Evolutionary conservation across 64 coral and sea anemone genomes (phyloP).

Genomic region (Trachythela sp.): DNA sequence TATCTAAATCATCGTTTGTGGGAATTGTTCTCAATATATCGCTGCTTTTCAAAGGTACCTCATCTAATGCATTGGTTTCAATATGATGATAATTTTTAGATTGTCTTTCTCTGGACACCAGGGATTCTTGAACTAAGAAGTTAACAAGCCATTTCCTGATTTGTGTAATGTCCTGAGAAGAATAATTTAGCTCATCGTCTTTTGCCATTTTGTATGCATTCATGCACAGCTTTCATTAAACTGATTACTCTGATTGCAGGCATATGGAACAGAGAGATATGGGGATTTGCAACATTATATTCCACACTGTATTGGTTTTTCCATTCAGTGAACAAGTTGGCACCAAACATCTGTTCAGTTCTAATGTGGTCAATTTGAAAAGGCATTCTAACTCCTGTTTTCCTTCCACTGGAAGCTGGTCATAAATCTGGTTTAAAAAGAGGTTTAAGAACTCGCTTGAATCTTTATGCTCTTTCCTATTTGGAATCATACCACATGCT

Average conservation of each 20-base stretch:
- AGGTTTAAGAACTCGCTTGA: background rate
- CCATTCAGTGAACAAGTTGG: background rate
- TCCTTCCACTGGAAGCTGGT: background rate
- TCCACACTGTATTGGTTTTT: background rate
- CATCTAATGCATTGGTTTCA: background rate
- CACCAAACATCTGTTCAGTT: conserved; percentile 1
- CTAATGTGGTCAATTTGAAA: background rate
- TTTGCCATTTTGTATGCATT: background rate
- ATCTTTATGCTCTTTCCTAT: conserved; percentile 1
- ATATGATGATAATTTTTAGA: background rate
- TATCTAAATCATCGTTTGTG: background rate
- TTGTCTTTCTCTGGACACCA: background rate
- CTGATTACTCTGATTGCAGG: background rate
- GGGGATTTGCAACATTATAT: background rate
- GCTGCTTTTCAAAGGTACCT: background rate
- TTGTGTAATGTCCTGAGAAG: background rate
- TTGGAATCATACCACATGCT: background rate
- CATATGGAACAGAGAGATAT: background rate
- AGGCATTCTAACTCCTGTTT: background rate
- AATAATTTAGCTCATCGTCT: background rate
- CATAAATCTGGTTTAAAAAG: background rate
- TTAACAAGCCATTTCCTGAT: background rate
- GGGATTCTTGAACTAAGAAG: background rate
- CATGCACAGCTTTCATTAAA: background rate
- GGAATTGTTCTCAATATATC: background rate